phyloP scores from a whole-genome alignment of 2,888 invertebrate genomes.

The Sialis lutaria region DNA sequence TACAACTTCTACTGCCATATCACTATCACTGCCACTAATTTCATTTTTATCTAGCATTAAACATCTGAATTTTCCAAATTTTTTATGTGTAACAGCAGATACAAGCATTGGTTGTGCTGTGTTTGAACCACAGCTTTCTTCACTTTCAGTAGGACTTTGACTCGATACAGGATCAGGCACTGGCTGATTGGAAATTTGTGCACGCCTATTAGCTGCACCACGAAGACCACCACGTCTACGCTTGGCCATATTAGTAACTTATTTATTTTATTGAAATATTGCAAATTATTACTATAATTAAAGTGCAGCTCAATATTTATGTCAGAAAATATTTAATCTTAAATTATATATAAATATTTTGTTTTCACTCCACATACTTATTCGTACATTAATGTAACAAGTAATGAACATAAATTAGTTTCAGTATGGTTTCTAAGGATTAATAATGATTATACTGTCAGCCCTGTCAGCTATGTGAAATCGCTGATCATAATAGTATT shows the following conservation, averaged over 20 bases:
- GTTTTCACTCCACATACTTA: too few relatives aligned
- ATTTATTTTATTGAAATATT: background rate
- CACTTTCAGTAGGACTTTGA: conserved; percentile 8
- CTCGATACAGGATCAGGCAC: conserved; percentile 4
- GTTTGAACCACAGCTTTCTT: conserved; percentile 9
- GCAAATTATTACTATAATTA: too few relatives aligned
- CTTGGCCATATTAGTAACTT: conserved; percentile 2
- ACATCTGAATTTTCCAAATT: conserved; percentile 37
- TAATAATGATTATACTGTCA: too few relatives aligned
- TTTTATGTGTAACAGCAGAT: conserved; percentile 24
- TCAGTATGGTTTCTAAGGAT: too few relatives aligned
- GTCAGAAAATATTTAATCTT: too few relatives aligned
- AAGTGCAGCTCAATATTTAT: too few relatives aligned
- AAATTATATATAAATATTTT: too few relatives aligned
- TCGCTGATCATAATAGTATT: too few relatives aligned
- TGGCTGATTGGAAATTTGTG: background rate
- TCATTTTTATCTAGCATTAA: conserved; percentile 26
- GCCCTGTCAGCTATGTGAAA: too few relatives aligned
- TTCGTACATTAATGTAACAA: too few relatives aligned
- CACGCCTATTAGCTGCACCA: background rate
- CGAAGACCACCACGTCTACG: conserved; percentile 2
- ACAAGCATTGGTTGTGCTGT: conserved; percentile 3
- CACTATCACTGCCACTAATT: conserved; percentile 28
- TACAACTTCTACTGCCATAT: conserved; percentile 24
- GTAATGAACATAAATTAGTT: too few relatives aligned